These are phyloP conservation scores for Heterotis niloticus DNA, from an alignment of 2,113 vertebrate genomes.

Conservation along the genomic window DNA sequence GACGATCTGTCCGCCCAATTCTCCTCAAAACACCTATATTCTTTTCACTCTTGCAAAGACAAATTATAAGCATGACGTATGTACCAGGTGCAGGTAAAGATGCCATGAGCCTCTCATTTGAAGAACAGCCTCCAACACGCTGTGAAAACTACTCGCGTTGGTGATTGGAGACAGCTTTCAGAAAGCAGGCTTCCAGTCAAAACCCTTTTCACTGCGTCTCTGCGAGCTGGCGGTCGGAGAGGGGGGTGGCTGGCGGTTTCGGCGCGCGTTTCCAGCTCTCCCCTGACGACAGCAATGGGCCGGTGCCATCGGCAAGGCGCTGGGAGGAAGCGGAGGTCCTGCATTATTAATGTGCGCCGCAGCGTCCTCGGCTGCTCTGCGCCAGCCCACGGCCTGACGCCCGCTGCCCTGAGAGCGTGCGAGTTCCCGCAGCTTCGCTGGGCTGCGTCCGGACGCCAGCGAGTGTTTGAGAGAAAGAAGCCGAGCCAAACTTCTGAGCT, in stretches of 20 bases:
- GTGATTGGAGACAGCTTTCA: neutral
- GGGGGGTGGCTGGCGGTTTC: conserved; percentile 31
- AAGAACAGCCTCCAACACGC: neutral
- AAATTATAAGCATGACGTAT: neutral
- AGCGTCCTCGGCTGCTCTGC: conserved; percentile 71
- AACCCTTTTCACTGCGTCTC: neutral
- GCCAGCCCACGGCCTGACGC: conserved; percentile 63
- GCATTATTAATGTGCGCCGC: conserved; percentile 78
- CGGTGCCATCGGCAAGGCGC: conserved; percentile 71
- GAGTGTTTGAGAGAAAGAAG: neutral
- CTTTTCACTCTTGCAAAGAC: too few relatives aligned
- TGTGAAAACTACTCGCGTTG: neutral
- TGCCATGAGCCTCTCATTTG: neutral
- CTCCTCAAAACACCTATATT: too few relatives aligned
- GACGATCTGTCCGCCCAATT: neutral
- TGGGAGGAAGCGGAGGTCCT: conserved; percentile 68
- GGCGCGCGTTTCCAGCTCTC: conserved; percentile 51
- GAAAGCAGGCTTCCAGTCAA: neutral
- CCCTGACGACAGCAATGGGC: conserved; percentile 68
- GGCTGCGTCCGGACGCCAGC: neutral
- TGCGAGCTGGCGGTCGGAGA: neutral
- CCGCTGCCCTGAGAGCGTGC: conserved; percentile 31
- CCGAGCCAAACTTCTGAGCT: neutral
- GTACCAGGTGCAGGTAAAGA: neutral
- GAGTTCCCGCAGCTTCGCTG: neutral